Evolutionary conservation across 2,113 vertebrate genomes (phyloP), one percentile per base, ranked within the genome.

Genomic region (Phalacrocorax aristotelis): DNA sequence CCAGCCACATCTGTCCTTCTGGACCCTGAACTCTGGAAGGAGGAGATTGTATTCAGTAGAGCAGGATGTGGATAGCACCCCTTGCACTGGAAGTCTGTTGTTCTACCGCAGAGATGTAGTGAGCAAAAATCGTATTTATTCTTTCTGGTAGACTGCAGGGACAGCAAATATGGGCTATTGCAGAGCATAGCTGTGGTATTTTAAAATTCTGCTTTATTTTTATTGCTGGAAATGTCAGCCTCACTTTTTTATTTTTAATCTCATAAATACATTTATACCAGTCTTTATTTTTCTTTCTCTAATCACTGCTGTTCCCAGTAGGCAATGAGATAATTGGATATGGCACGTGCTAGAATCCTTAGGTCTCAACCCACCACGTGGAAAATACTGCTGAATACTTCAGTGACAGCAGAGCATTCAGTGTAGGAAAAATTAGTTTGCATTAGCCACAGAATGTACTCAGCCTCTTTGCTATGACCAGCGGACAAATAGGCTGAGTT

Each of bases 191-290:
- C 86, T 95, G 83, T 84, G 83, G 80, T 61, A 54, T 70, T 95
- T 89, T 75, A 89, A 83, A 91, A 83, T 80, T 89, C 30, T 49
- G 23, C 48, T 89, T 55, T 62, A 48, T 78, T 89, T 95, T 94
- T 82, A 68, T 89, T 95, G 77, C 77, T 94, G 81, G 70, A 93
- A 96, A 84, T 84, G 60, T 13, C 72, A 84, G 83, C n/a, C 49
- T 80, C 19, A 40, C 57, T 15, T 72, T 97, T 95, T 94, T 81
- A 87, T 87, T 91, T 93, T 94, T 83, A 88, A 83, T 96, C 80
- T 87, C 83, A 75, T 51, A 81, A 92, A 78, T 71, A 30, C 18
- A 8, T 87, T 92, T 75, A 30, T 66, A 66, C 36, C n/a, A 68
- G 48, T 48, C 89, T 81, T 66, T 81, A 38, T 51, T 94, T 95